Percentiles rank a stretch among this genome's conserved stretches.
These are phyloP conservation scores for Struthidea cinerea DNA, from an alignment of 2,113 vertebrate genomes.

Conservation along the genomic window DNA sequence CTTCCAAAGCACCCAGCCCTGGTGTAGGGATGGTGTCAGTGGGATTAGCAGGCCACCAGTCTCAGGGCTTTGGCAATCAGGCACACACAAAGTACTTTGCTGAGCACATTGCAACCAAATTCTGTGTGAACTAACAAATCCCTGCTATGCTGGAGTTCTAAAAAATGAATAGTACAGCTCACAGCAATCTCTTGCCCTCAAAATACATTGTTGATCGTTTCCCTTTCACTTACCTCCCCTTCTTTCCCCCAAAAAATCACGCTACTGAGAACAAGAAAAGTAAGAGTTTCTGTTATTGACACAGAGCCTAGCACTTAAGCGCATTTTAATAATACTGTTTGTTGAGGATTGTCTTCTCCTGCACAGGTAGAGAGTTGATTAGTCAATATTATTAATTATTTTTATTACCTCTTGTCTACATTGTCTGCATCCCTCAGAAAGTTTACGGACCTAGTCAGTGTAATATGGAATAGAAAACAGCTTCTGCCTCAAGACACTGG, in stretches of 20 bases:
- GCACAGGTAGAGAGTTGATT: background rate
- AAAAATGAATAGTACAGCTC: background rate
- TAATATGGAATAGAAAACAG: background rate
- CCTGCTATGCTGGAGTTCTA: no score
- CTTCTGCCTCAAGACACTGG: background rate
- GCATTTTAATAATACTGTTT: background rate
- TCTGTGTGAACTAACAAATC: background rate
- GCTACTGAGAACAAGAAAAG: background rate
- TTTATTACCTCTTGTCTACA: background rate
- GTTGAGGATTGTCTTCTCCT: background rate
- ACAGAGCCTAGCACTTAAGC: background rate
- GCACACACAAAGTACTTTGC: background rate
- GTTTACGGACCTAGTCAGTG: background rate
- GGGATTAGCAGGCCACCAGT: background rate
- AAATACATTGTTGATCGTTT: background rate
- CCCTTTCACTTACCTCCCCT: background rate
- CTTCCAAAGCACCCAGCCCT: background rate
- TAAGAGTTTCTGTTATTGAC: background rate
- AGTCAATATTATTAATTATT: background rate
- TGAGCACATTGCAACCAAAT: background rate
- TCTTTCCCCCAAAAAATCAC: rapidly evolving
- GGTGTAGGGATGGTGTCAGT: background rate
- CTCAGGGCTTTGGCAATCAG: background rate
- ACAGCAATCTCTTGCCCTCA: background rate
- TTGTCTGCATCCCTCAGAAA: background rate